Evolutionary conservation across 1,140 invertebrate genomes (phyloP), one percentile per base, ranked within the genome.

Genomic region (Neodiprion virginianus): DNA sequence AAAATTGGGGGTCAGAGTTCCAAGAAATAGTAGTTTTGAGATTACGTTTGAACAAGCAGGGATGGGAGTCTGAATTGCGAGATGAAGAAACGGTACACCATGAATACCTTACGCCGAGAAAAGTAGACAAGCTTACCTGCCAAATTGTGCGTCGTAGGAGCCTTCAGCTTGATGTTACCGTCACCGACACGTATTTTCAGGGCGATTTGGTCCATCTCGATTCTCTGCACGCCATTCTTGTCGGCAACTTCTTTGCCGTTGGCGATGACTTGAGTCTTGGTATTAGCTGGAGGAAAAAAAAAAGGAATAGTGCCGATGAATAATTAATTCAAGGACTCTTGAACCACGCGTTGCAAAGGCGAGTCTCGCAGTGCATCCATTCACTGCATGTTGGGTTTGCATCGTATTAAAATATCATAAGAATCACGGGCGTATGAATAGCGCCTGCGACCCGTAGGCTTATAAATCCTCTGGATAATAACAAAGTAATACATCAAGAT

Each of bases 131-230:
- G 48, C 48, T 79, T 83, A 91, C 89, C 89, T 78, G 88, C 83
- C 70, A 87, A 82, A 8, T 78, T 74, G 47, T 86, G 84, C 78
- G 72, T 83, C 85, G 72, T 90, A 76, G 74, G 88, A 84, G 74
- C 77, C 69, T 82, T 85, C 7, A 93, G 79, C 72, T 87, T 89
- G n/a, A 93, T 88, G 68, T 90, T 90, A 23, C 91, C 92, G 79
- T 91, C 85, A 0, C 90, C 90, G 8, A 94, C 89, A 77, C 89
- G 91, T 21, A 93, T 85, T 83, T 93, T 93, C 3, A 90, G 88
- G 11, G 89, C 82, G 1, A 93, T 82, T 75, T 91, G 92, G 48
- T 93, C 90, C 0, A 92, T 81, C 76, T 91, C 89, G 48, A 93
- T 85, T 77, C 91, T 92, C 53, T 91, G 86, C 1, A 91, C 85